These are phyloP conservation scores for Incurvaria masculella DNA, from an alignment of 2,888 invertebrate genomes.

Conservation along the genomic window DNA sequence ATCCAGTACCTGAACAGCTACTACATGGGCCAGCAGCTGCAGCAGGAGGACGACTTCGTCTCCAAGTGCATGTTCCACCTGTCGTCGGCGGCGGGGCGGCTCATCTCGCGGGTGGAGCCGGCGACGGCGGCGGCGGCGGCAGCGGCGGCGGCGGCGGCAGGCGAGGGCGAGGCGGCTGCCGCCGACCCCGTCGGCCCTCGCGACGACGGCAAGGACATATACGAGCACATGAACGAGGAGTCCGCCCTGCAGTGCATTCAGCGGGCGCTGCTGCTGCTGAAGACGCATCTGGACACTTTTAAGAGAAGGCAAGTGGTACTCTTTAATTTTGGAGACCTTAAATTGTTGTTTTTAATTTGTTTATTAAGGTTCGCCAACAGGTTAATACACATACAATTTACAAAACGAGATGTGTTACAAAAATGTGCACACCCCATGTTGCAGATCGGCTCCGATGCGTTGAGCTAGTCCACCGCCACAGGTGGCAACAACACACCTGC, in stretches of 20 bases:
- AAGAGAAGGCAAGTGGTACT: conserved; percentile 71
- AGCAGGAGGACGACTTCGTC: conserved; percentile 91
- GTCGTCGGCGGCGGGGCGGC: conserved; percentile 75
- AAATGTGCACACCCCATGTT: no score
- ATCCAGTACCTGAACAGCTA: conserved; percentile 93
- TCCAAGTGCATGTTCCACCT: conserved; percentile 91
- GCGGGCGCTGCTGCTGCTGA: conserved; percentile 79
- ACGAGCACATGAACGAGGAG: conserved; percentile 63
- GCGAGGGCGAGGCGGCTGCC: conserved; percentile 1
- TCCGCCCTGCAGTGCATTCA: conserved; percentile 86
- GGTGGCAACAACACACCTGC: no score
- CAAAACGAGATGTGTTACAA: no score
- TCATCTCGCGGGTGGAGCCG: conserved; percentile 29
- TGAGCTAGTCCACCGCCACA: no score
- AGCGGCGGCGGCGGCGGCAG: no score
- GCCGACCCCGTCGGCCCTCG: conserved; percentile 18
- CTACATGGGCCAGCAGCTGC: conserved; percentile 89
- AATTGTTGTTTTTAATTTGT: no score
- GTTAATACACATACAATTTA: no score
- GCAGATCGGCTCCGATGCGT: no score
- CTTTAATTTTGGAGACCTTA: no score
- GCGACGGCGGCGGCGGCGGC: conserved; percentile 18
- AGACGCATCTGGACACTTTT: conserved; percentile 93
- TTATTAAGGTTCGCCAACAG: no score
- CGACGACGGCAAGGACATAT: conserved; percentile 42